A percentile compares a stretch with the other conserved stretches of the same genome.
Conservation (phyloP, 1,140 invertebrate species). For the Myzus persicae region DNA sequence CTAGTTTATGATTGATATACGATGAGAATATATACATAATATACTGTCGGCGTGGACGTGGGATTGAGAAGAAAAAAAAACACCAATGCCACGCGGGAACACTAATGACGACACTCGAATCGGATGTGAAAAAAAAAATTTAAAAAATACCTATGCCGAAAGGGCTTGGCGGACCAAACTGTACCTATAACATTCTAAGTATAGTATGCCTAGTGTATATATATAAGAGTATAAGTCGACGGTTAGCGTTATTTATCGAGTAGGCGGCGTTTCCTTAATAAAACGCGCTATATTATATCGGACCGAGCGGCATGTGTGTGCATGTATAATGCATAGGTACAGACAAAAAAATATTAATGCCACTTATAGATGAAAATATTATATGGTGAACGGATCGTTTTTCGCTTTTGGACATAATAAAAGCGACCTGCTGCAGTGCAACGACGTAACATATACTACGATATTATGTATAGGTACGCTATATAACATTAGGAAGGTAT, state of each 20-base stretch:
- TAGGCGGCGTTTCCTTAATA: constrained; percentile 6
- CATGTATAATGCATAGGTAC: background rate
- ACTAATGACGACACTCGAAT: constrained; percentile 31
- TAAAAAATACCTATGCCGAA: background rate
- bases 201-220: too few relatives aligned
- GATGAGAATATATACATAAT: background rate
- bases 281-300: background rate
- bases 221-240: background rate
- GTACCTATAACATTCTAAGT: background rate
- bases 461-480: background rate
- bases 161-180: constrained; percentile 23
- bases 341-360: background rate
- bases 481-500: too few relatives aligned
- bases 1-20: constrained; percentile 48
- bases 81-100: background rate
- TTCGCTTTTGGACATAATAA: background rate
- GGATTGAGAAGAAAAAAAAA: constrained; percentile 39
- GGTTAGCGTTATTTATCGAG: constrained; percentile 13
- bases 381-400: background rate
- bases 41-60: background rate
- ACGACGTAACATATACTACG: background rate
- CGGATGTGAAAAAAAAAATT: background rate
- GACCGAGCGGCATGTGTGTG: background rate
- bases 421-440: background rate
- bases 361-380: background rate